phyloP scores from a whole-genome alignment of 2,888 invertebrate genomes.

The Xestia sexstrigata region DNA sequence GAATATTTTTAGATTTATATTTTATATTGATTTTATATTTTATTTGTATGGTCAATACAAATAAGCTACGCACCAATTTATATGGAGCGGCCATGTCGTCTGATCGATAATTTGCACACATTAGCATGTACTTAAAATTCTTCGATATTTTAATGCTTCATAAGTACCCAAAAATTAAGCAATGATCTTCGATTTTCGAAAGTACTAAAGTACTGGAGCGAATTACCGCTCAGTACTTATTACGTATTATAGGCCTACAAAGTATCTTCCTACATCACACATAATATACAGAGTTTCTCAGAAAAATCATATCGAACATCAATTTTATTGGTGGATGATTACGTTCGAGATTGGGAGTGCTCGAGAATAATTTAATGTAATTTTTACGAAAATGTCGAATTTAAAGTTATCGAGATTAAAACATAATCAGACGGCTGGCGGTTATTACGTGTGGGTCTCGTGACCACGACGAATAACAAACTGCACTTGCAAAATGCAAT shows the following conservation, averaged over 20 bases:
- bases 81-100: constrained; percentile 6
- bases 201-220: constrained; percentile 57
- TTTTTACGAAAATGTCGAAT: constrained; percentile 78
- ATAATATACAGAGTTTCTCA: constrained; percentile 73
- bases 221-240: constrained; percentile 54
- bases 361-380: constrained; percentile 77
- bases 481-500: not conserved
- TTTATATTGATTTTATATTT: constrained; percentile 33
- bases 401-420: constrained; percentile 79
- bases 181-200: constrained; percentile 61
- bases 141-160: constrained; percentile 59
- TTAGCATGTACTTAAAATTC: constrained; percentile 58
- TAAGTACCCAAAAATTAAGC: constrained; percentile 58
- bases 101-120: constrained; percentile 43
- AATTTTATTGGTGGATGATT: constrained; percentile 78
- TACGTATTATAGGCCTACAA: constrained; percentile 55
- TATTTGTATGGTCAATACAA: constrained; percentile 35
- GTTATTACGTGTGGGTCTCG: constrained; percentile 66
- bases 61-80: constrained; percentile 28
- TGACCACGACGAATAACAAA: constrained; percentile 40
- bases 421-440: constrained; percentile 70
- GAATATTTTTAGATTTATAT: constrained; percentile 31
- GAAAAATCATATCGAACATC: constrained; percentile 78
- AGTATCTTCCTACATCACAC: constrained; percentile 66
- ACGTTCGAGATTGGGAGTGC: constrained; percentile 71